Base-by-base conservation (phyloP, 30 jellyfish, hydroid and myxozoan species). In the Aurelia sp. region DNA sequence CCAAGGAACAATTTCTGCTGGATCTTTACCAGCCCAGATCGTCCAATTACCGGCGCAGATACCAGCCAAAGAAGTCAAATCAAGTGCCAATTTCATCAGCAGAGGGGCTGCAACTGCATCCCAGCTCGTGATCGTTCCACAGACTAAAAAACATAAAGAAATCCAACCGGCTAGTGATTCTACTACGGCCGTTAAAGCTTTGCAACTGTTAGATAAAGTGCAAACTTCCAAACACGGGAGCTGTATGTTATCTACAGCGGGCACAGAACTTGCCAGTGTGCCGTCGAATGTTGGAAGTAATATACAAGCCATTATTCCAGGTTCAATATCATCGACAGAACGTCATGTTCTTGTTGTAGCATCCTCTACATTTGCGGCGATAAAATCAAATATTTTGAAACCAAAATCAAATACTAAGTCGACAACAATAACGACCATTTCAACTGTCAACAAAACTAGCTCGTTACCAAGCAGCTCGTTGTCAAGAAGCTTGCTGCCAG, bases 21-120 rank as follows among this genome's bases (percentile, higher is more conserved):
- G 79, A 11, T 78, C 89, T 8, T 33, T 78, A 11, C 89, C 77
- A 3, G 89, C 89, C 47, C 89, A 78, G n/a, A 78, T 78, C 41
- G 89, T 78, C 30, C 89, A 78, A 53, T 78, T 78, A 40, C 89
- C 89, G 10, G 89, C 89, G 3, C 89, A 78, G 61, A 78, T 78
- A 13, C 89, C 89, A n/a, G 62, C 89, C 13, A 78, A 78, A 35
- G 79, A 78, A 20, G 79, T 58, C 13, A 74, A 61, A 1, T 30
- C 65, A 11, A 70, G 89, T 51, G 62, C 89, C 12, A 51, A 18
- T 21, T 81, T 41, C n/a, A 55, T 78, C 18, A 78, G 66, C 71
- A 44, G 89, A 63, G 89, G 89, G 4, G 79, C 66, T 22, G 89
- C 89, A 8, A 78, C 89, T 9, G 80, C 89, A 0, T 73, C 89